Evolutionary conservation across 2,888 invertebrate species (phyloP), one percentile per base, ranked within the genome.

Genomic region (Agrilus mali): DNA sequence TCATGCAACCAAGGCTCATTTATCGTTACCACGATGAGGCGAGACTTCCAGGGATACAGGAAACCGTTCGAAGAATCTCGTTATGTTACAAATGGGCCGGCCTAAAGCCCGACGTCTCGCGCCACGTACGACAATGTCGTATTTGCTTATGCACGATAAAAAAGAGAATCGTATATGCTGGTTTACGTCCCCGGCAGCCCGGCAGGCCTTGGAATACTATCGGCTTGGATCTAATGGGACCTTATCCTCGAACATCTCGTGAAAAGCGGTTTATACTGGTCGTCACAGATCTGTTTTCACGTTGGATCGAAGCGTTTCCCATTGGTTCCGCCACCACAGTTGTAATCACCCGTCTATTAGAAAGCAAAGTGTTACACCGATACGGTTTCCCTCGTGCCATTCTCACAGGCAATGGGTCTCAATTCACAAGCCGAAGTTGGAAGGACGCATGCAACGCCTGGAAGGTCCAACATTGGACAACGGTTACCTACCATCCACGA

Each of bases 41-140:
- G 2, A 51, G 49, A 3, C 52, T 54, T 35, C 54, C 54, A 1
- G 54, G 55, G 7, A 16, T 36, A 7, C 52, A 52, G 2, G 51
- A 56, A 44, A 54, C 53, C 4, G 4, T 36, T 1, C 7, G 48
- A 3, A 40, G 46, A 0, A 45, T 50, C 0, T 41, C 36, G 7
- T 7, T n/a, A 8, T 3, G 15, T 1, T 53, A 39, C 20, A 37
- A 38, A 7, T 53, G 50, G 50, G 40, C 42, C 3, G 39, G 42
- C 0, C 33, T 50, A 15, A 20, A 14, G 1, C 13, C 15, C 7
- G 45, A 44, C n/a, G 48, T 48, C 2, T 51, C 53, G 48, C 50
- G 51, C 50, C 43, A 52, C 46, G 44, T 54, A 40, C 50, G 48
- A 41, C 5, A 12, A 1, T 49, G 47, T 16, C 41, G 38, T 32